Base-by-base conservation (phyloP, 2,888 invertebrate genomes). In the Sturmia bella region DNA sequence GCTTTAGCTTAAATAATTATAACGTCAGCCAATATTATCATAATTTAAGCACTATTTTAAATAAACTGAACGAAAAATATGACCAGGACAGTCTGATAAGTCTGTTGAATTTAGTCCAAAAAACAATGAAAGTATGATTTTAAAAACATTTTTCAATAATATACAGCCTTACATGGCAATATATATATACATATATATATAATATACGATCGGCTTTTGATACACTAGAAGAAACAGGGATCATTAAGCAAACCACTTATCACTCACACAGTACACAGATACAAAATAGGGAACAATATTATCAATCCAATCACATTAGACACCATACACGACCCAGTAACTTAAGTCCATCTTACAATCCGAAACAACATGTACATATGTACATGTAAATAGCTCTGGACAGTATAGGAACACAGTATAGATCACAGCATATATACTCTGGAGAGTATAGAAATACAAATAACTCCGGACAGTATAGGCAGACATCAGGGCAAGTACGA, bases 1-100 rank as follows among this genome's bases (percentile, higher is more conserved):
- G 45, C 61, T 13, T 9, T 63, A 63, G 3, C 27, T 0, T 63
- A 17, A 63, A n/a, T 17, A 63, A 63, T 63, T 17, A 27, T 9
- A 63, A 63, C 12, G 61, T 45, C 21, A 61, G 24, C 45, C 17
- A 63, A 45, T 63, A 63, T 5, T 61, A 24, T 15, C 3, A 43
- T 41, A 61, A 15, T 24, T 15, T 61, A 43, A 43, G 43, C 5
- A 11, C 1, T 27, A 63, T 63, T 17, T 12, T 63, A 17, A 45
- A 12, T 45, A 63, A 63, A 2, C 13, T 63, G 1, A 63, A 63
- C 15, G 45, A 45, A 45, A 57, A 63, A 27, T 45, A 27, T 11
- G n/a, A 12, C 43, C 17, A 45, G 5, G 27, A 63, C 27, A 15
- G n/a, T n/a, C 27, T 1, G 5, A 63, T 15, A 45, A 45, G 6